Evolutionary conservation across 1,140 invertebrate genomes (phyloP), one percentile per base, ranked within the genome.

Genomic region (Holotrichia oblita): DNA sequence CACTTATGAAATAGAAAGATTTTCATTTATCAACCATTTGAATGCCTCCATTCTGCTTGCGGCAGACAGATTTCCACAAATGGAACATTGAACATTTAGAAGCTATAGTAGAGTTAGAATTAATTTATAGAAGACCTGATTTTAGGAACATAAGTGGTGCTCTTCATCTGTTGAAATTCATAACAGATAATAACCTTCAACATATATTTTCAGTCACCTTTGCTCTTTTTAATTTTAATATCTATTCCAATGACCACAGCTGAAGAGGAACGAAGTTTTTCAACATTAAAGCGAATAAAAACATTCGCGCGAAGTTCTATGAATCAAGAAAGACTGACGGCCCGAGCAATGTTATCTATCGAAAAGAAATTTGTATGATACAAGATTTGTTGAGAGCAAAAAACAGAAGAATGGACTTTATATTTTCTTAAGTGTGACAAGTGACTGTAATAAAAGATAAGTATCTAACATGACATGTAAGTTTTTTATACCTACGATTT

Each of bases 231-330:
- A 7, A 76, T 76, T 17, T 64, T 79, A 69, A 24, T 42, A 24
- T 76, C 74, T 7, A 64, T 72, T 20, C 78, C 78, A 61, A 79
- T 79, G 78, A 76, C 78, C 17, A 76, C 78, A 17, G 41, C 55
- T 14, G 78, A 79, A 79, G 22, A 2, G 22, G 78, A 79, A 69
- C 34, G 78, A 42, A 61, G 78, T 75, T 79, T 79, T 79, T 79
- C 78, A 24, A 79, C 78, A 10, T 73, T 76, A 24, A 76, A 76
- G 41, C 34, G 48, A 10, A 76, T 79, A 34, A 76, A 79, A 48
- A 76, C 78, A 64, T 79, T 79, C 34, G 61, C 76, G 40, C 9
- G 78, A 27, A 42, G 55, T n/a, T n/a, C n/a, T n/a, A n/a, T n/a
- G n/a, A n/a, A n/a, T n/a, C n/a, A n/a, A n/a, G n/a, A n/a, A n/a